Conservation (phyloP, 2,113 vertebrate genomes). For the Elephantulus edwardii region DNA sequence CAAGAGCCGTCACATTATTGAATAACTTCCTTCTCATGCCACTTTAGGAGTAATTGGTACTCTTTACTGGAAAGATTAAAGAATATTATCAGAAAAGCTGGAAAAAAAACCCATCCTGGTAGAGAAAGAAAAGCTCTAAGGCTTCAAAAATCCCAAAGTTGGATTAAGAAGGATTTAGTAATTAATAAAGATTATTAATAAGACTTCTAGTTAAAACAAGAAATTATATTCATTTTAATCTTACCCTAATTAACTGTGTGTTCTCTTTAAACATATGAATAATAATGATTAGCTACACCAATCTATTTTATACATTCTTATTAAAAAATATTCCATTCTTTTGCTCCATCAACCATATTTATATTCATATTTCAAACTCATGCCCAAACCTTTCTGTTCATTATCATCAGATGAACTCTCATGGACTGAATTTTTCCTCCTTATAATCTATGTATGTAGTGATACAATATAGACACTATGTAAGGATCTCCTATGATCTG, state of each 20-base stretch:
- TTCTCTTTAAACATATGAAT: neutral
- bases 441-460: too few relatives aligned
- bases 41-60: conserved; percentile 1
- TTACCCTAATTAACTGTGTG: neutral
- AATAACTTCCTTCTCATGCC: neutral
- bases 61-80: neutral
- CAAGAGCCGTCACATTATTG: neutral
- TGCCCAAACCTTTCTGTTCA: neutral
- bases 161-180: conserved; percentile 19
- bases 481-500: too few relatives aligned
- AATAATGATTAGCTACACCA: neutral
- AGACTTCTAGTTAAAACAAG: conserved; percentile 6
- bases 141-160: conserved; percentile 5
- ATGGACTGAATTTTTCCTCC: too few relatives aligned
- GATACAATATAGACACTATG: too few relatives aligned
- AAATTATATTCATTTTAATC: neutral
- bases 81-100: neutral
- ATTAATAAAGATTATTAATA: conserved; percentile 38
- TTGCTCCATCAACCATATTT: neutral
- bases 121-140: neutral
- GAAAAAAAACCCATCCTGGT: neutral
- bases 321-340: neutral
- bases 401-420: neutral
- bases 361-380: conserved; percentile 1
- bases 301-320: conserved; percentile 5